These are phyloP conservation scores for Pyrrhosoma nymphula DNA, from an alignment of 2,888 invertebrate species.

Conservation along the genomic window DNA sequence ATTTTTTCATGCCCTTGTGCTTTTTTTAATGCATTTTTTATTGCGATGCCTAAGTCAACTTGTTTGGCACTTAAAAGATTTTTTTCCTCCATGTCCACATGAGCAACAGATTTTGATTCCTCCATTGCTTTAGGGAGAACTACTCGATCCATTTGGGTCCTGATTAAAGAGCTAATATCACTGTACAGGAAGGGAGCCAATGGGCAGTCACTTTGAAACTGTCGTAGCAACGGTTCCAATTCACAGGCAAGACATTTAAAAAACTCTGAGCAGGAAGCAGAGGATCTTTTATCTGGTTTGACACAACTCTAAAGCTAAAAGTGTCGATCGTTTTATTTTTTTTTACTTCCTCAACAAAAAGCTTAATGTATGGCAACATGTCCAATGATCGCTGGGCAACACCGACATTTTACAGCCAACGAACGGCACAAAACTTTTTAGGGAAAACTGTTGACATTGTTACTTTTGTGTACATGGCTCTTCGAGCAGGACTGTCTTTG, in stretches of 20 bases:
- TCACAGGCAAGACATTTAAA: neutral
- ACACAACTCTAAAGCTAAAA: neutral
- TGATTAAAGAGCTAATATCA: neutral
- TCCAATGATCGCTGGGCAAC: neutral
- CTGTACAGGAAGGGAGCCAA: neutral
- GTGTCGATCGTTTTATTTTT: neutral
- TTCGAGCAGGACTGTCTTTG: neutral
- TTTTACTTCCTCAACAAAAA: neutral
- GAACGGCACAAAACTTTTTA: neutral
- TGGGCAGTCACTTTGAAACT: neutral
- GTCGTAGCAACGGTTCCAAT: neutral
- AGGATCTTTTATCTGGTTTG: neutral
- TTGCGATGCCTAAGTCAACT: neutral
- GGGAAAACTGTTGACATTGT: neutral
- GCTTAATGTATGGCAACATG: neutral
- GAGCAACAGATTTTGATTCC: neutral
- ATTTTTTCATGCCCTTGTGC: neutral
- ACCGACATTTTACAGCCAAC: neutral
- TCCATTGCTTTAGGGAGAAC: neutral
- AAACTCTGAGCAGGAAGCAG: neutral
- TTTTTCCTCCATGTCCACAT: neutral
- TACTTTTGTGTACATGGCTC: neutral
- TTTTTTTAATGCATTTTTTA: neutral
- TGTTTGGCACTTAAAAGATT: neutral
- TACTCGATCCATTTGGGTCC: neutral